Evolutionary conservation across 2,113 vertebrate species (phyloP).

Genomic region (Australoheros scitulus): DNA sequence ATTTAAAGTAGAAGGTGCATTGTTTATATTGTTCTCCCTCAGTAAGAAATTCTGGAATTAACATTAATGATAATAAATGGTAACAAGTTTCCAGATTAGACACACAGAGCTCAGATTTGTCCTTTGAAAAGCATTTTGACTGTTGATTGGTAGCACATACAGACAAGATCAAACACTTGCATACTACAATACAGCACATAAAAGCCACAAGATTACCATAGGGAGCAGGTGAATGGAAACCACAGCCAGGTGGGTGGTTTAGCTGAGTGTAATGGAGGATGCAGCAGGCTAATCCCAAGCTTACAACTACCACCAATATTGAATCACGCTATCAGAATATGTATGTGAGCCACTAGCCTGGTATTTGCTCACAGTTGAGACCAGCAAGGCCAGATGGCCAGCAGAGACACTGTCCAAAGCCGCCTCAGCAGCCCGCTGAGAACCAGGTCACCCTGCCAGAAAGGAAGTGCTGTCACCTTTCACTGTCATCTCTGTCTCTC

Average conservation of each 20-base stretch:
- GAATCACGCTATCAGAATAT: conserved; percentile 67
- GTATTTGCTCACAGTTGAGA: conserved; percentile 55
- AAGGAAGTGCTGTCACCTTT: conserved; percentile 63
- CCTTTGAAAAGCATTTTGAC: conserved; percentile 3
- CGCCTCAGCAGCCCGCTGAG: conserved; percentile 44
- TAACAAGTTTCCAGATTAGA: background rate
- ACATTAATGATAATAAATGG: accelerated
- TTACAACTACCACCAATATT: conserved; percentile 62
- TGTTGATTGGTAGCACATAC: background rate
- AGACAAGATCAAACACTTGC: background rate
- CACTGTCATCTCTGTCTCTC: conserved; percentile 16
- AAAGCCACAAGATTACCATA: conserved; percentile 17
- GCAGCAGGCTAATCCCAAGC: conserved; percentile 60
- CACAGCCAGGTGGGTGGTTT: conserved; percentile 48
- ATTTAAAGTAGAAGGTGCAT: background rate
- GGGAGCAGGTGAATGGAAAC: conserved; percentile 49
- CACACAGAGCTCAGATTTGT: background rate
- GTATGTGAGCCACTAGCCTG: conserved; percentile 42
- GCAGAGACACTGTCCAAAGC: conserved; percentile 56
- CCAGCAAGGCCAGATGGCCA: conserved; percentile 68
- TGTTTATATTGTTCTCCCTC: background rate
- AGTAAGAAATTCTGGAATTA: background rate
- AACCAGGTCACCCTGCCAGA: conserved; percentile 57
- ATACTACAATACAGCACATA: background rate
- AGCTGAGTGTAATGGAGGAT: conserved; percentile 32